phyloP scores from a whole-genome alignment of 2,113 vertebrate genomes.

The Monarcha castaneiventris region DNA sequence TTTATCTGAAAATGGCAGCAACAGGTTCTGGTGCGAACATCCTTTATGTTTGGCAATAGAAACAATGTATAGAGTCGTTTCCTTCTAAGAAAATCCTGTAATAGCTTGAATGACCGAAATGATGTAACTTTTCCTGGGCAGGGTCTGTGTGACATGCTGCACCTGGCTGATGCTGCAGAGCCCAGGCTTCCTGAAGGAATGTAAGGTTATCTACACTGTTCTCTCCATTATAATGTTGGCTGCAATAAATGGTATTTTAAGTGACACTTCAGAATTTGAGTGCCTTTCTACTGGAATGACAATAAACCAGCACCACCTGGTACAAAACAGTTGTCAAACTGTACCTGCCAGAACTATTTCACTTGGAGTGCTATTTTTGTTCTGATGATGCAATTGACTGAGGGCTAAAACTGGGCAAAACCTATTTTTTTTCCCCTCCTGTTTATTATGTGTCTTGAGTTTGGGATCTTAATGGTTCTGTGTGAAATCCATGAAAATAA shows the following conservation, averaged over 20 bases:
- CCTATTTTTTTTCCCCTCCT: accelerated
- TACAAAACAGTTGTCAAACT: not conserved
- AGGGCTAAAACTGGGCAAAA: not conserved
- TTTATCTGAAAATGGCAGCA: not conserved
- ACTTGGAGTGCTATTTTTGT: not conserved
- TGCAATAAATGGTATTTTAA: not conserved
- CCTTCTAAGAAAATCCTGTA: not conserved
- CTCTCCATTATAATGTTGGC: not conserved
- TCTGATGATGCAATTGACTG: not conserved
- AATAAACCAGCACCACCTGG: not conserved
- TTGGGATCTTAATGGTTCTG: not conserved
- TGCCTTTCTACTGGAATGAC: not conserved
- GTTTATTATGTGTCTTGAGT: not conserved
- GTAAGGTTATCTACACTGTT: not conserved
- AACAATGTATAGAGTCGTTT: not conserved
- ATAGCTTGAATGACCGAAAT: not conserved
- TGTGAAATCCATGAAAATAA: not conserved
- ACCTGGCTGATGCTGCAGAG: not conserved
- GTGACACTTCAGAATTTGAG: not conserved
- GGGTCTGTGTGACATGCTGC: accelerated
- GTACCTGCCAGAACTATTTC: not conserved
- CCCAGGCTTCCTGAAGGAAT: not conserved
- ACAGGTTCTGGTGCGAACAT: not conserved
- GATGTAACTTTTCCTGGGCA: not conserved
- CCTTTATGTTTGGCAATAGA: not conserved